Percentiles rank a stretch among this genome's conserved stretches.
These are phyloP conservation scores for Maniola hyperantus DNA, from an alignment of 2,888 invertebrate species.

Conservation along the genomic window DNA sequence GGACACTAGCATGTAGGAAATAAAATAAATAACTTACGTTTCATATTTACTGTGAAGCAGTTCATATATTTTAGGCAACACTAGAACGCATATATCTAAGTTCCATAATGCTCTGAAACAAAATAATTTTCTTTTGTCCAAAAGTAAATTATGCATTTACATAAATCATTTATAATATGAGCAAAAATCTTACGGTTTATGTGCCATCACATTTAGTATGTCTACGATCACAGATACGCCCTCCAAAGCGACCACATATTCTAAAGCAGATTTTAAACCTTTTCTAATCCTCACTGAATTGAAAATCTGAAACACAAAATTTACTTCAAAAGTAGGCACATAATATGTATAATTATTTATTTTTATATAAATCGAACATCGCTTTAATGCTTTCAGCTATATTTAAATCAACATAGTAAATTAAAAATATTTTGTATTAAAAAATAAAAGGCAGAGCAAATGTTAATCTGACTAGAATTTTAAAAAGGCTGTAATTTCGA, in stretches of 20 bases:
- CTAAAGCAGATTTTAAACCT: slow-evolving; percentile 90
- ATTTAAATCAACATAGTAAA: too few species aligned
- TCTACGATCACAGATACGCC: slow-evolving; percentile 95
- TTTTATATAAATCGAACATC: neutral
- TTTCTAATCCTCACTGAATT: slow-evolving; percentile 86
- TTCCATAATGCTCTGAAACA: slow-evolving; percentile 93
- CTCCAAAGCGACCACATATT: slow-evolving; percentile 92
- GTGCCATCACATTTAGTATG: slow-evolving; percentile 92
- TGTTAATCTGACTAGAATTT: too few species aligned
- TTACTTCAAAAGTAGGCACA: neutral
- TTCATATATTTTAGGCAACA: slow-evolving; percentile 94
- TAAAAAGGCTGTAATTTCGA: too few species aligned
- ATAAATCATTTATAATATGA: neutral
- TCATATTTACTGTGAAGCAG: slow-evolving; percentile 97
- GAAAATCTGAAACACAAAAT: slow-evolving; percentile 67
- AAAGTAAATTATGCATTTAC: neutral
- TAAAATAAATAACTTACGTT: slow-evolving; percentile 86
- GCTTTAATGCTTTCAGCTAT: too few species aligned
- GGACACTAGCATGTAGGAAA: too few species aligned
- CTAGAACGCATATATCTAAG: slow-evolving; percentile 93
- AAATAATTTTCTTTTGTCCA: slow-evolving; percentile 14
- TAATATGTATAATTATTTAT: too few species aligned
- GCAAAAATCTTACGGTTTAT: slow-evolving; percentile 91
- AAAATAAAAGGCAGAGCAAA: too few species aligned
- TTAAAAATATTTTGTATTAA: too few species aligned